Conservation (phyloP, 2,888 invertebrate species). For the Pyrocoelia pectoralis region DNA sequence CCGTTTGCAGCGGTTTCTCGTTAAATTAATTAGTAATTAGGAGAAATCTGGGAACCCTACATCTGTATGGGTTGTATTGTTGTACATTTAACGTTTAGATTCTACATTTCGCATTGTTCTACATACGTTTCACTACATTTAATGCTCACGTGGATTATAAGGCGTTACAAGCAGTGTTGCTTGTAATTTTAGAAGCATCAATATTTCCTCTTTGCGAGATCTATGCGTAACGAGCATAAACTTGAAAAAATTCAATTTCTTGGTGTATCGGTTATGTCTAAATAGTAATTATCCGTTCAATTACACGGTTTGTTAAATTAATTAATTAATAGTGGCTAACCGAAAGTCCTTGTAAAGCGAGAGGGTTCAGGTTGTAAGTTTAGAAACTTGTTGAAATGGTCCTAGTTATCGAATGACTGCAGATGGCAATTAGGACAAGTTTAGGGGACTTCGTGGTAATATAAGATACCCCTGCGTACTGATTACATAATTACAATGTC, state of each 20-base stretch:
- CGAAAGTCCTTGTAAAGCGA: constrained; percentile 31
- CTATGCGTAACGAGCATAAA: neutral
- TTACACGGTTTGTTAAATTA: constrained; percentile 34
- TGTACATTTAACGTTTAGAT: constrained; percentile 14
- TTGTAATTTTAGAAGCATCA: neutral
- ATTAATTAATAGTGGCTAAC: constrained; percentile 36
- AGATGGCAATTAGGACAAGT: constrained; percentile 35
- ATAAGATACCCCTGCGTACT: constrained; percentile 27
- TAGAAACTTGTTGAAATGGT: constrained; percentile 34
- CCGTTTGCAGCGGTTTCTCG: constrained; percentile 26
- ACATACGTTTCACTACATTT: neutral
- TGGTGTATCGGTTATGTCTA: constrained; percentile 1
- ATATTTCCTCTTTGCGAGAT: neutral
- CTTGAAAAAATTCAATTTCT: neutral
- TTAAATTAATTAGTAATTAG: constrained; percentile 28
- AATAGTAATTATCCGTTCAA: constrained; percentile 25
- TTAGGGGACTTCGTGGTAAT: constrained; percentile 29
- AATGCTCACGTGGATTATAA: constrained; percentile 19
- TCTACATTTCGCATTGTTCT: constrained; percentile 4
- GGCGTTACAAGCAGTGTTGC: constrained; percentile 9
- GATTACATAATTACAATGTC: constrained; percentile 33
- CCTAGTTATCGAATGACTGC: constrained; percentile 33
- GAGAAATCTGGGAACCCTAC: constrained; percentile 18
- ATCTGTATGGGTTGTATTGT: constrained; percentile 19
- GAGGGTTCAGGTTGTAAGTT: constrained; percentile 31